Base-by-base conservation (phyloP, 2,888 invertebrate species). In the Chaitophorus viminalis region DNA sequence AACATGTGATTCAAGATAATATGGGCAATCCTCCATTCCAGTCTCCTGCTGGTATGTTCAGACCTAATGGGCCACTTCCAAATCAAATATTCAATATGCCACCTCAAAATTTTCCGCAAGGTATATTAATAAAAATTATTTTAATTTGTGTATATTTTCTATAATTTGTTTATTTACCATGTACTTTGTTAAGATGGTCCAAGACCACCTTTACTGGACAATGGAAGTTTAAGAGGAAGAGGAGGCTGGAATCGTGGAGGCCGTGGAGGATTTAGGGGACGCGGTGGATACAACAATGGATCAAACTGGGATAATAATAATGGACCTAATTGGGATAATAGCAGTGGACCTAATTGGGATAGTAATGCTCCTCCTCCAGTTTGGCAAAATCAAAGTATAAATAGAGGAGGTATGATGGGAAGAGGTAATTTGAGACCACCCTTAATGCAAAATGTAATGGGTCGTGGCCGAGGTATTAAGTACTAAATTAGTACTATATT, bases 251-350 rank as follows among this genome's bases (percentile, higher is more conserved):
- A 87, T 75, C 87, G 87, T n/a, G 79, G 86, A 21, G 79, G 74
- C 17, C 87, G 87, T 65, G 79, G 87, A n/a, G 87, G 87, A 65
- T 87, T 87, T 75, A 87, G 87, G 81, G 87, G 87, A n/a, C 74
- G 79, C 46, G 60, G 79, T 31, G 72, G 72, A 52, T 79, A n/a
- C 6, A 86, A 86, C 36, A 84, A 84, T 65, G 46, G 65, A 74
- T 74, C 81, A 39, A 81, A 74, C 11, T 87, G 87, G 87, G 87
- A 87, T 46, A 65, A 25, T n/a, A 86, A 86, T 25, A 87, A 46
- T 87, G 74, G 39, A 11, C 31, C 79, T 18, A 87, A 87, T 65
- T 87, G 87, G 87, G 87, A 87, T 29, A 75, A 65, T 3, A 87
- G 60, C 17, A 39, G 60, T 87, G 86, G 70, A 79, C 86, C 86